phyloP scores from a whole-genome alignment of 1,140 invertebrate genomes.

The Melanaphis sacchari region DNA sequence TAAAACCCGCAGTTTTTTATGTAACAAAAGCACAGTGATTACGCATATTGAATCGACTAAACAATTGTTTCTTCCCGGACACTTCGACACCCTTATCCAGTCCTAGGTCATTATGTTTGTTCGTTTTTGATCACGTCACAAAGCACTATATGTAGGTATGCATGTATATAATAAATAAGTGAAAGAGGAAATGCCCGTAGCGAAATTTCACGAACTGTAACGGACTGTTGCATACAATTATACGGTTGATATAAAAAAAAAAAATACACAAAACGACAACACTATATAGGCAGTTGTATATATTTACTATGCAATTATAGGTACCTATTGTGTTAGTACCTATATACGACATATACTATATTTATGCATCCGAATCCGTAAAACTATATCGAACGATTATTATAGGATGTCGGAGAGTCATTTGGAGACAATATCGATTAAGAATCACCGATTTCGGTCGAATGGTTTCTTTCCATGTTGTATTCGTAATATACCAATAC shows the following conservation, averaged over 20 bases:
- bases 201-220: constrained; percentile 30
- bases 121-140: constrained; percentile 15
- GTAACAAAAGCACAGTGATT: constrained; percentile 29
- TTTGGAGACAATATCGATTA: background rate
- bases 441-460: background rate
- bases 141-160: background rate
- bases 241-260: constrained; percentile 9
- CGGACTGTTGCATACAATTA: background rate
- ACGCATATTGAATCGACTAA: constrained; percentile 12
- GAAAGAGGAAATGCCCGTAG: background rate
- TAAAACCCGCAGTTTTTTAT: background rate
- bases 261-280: background rate
- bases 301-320: background rate
- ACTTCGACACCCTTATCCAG: constrained; percentile 21
- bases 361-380: background rate
- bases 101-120: background rate
- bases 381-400: background rate
- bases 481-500: too few relatives aligned
- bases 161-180: background rate
- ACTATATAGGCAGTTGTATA: background rate
- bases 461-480: background rate
- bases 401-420: background rate
- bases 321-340: background rate
- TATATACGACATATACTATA: background rate
- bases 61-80: constrained; percentile 36